Evolutionary conservation across 2,113 vertebrate genomes (phyloP), one percentile per base, ranked within the genome.

Genomic region (Alethe castanea): DNA sequence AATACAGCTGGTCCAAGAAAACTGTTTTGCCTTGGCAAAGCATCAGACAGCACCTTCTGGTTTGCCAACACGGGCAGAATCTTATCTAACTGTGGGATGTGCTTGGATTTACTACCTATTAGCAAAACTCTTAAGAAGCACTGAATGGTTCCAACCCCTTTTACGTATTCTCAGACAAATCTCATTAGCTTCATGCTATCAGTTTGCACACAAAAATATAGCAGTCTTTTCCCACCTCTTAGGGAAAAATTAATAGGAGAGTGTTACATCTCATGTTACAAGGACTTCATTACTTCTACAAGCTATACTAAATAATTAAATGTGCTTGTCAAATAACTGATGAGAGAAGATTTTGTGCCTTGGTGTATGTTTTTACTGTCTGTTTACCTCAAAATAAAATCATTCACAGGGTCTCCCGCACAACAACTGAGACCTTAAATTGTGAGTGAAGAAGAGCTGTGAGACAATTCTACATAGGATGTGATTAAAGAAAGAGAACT

Each of bases 21-120:
- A 76, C 19, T 77, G 64, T 87, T 96, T 94, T 95, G 76, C 89
- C 94, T 96, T 96, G 95, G 91, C 94, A 96, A 87, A 81, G 88
- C 81, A 97, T 97, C 91, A 96, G 64, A 94, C 76, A 1, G 69
- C 79, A 88, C 66, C 81, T 91, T 94, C 86, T 95, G 86, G 70
- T 92, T 83, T 94, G 84, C 91, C 89, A 95, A 73, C 84, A 92
- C 73, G 96, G 61, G 86, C 93, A 96, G 84, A 81, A 92, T 94
- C 92, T 96, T 96, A 94, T 95, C 93, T 93, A 86, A 76, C 76
- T 86, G 85, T 81, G 62, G 62, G 95, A 96, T 95, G 74, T 88
- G 94, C 92, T 94, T 93, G 87, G 61, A 87, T 95, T 95, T 71
- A 81, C 74, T 70, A 92, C 50, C 84, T 87, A 86, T 92, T 85